Base-by-base conservation (phyloP, 23 tunicate species). In the Trididemnum miniatum region DNA sequence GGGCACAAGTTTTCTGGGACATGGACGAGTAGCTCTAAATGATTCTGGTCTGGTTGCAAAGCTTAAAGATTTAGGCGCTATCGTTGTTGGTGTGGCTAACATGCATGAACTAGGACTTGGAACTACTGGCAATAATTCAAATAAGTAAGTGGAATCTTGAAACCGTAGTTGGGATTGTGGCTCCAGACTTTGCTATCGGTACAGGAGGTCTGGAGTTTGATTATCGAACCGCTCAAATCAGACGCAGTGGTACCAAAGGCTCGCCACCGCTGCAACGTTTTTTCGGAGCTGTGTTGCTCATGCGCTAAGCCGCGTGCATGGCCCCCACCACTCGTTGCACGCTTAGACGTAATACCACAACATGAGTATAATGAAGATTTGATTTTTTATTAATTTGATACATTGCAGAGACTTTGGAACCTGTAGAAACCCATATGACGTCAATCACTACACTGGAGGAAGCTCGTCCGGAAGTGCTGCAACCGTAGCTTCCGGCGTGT, bases 391-490 rank as follows among this genome's bases (percentile, higher is more conserved):
- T 71, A 9, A 20, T 18, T 34, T 71, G 20, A 15, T n/a, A 22
- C 9, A 18, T 33, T 67, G 3, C 82, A 88, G 87, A 36, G 95
- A 85, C 1, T 89, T 67, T 65, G 95, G 95, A 1, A 51, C 85
- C 15, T 89, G 95, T 35, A 65, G 84, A 51, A 89, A 78, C 24
- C 95, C 95, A 0, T 89, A 89, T 81, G 34, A 79, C 31, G 40
- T 9, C 20, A 72, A 89, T 36, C 85, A 72, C 52, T 74, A 40
- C 49, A 35, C 97, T 26, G 93, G 93, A 26, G 97, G 97, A 0
- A 92, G 97, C 49, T 92, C 97, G 4, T 88, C 89, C 0, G 97
- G 97, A 3, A 65, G 79, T 81, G 97, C 94, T 12, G 84, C 93
- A 31, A 86, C 93, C 50, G 84, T 88, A n/a, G 89, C 86, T 29